Conservation (phyloP, 2,888 invertebrate species). For the Noctuana brunneofusca region DNA sequence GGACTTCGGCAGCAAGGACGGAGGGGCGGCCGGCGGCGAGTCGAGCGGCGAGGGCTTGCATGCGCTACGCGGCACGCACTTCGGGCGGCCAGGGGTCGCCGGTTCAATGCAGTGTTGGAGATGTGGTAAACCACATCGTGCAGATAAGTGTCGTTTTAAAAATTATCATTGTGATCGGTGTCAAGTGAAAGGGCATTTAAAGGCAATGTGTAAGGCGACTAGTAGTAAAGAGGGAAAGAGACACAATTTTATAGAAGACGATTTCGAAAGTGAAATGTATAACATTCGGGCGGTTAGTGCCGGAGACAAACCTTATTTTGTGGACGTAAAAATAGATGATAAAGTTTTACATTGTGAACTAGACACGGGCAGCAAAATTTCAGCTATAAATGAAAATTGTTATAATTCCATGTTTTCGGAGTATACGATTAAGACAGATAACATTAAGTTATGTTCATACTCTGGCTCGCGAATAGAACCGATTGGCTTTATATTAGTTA, state of each 20-base stretch:
- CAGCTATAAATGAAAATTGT: neutral
- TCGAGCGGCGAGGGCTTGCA: neutral
- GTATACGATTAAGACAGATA: neutral
- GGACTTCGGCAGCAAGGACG: neutral
- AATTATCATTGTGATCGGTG: constrained; percentile 44
- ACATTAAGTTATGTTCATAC: constrained; percentile 1
- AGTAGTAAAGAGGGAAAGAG: neutral
- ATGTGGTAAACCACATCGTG: constrained; percentile 39
- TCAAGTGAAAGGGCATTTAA: constrained; percentile 40
- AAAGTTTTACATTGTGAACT: neutral
- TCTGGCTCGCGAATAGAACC: neutral
- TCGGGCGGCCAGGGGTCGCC: neutral
- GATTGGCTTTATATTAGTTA: neutral
- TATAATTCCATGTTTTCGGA: neutral
- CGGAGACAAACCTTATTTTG: neutral
- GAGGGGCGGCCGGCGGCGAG: neutral
- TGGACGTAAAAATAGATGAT: neutral
- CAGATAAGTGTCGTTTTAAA: constrained; percentile 41
- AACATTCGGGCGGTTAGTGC: neutral
- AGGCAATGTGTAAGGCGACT: constrained; percentile 39
- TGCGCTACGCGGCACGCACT: neutral
- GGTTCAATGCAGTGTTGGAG: constrained; percentile 15
- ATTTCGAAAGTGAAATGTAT: neutral
- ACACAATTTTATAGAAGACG: neutral
- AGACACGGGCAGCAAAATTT: neutral